Evolutionary conservation across 1,140 invertebrate genomes (phyloP), one percentile per base, ranked within the genome.

Genomic region (Zaprionus ornatus): DNA sequence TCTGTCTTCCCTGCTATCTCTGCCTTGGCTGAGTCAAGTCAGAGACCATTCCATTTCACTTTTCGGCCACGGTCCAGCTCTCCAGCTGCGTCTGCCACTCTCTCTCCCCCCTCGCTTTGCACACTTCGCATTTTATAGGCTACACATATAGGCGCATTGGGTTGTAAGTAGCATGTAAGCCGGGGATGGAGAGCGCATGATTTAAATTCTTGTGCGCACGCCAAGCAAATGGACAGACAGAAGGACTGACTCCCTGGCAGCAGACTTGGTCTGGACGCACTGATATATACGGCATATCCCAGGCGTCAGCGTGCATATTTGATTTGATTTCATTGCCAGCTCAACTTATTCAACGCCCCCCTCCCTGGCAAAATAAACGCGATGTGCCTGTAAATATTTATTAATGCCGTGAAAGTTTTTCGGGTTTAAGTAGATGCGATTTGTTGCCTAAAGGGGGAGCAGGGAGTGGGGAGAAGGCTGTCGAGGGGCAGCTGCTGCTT

Each of bases 341-440:
- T 52, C 40, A 17, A 45, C 4, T n/a, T 40, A 37, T 37, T 37
- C 35, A 37, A 48, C 59, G 32, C 67, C 59, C 50, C 45, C 19
- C 15, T 3, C 2, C 15, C 29, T 54, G 7, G 9, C n/a, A 13
- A 13, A 48, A 50, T 64, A 54, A 68, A 87, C 84, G 85, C 85
- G 85, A 88, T 86, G 81, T 90, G 85, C 81, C 75, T 88, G 85
- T 90, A 88, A 88, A 88, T 88, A 88, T 88, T 88, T 90, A 88
- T 88, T 90, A 90, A 90, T 90, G 77, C 66, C 69, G 74, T 70
- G 74, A 48, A 88, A 79, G 64, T 84, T 81, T 70, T 74, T 84
- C 27, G 72, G 64, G 59, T 64, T 64, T 78, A 77, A 77, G 69
- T 77, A 72, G 55, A 72, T 82, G 65, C 66, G 74, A 79, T 73